A percentile compares a stretch with the other conserved stretches of the same genome.
phyloP scores from a whole-genome alignment of 2,888 invertebrate genomes.

The Mechanitis mazaeus region DNA sequence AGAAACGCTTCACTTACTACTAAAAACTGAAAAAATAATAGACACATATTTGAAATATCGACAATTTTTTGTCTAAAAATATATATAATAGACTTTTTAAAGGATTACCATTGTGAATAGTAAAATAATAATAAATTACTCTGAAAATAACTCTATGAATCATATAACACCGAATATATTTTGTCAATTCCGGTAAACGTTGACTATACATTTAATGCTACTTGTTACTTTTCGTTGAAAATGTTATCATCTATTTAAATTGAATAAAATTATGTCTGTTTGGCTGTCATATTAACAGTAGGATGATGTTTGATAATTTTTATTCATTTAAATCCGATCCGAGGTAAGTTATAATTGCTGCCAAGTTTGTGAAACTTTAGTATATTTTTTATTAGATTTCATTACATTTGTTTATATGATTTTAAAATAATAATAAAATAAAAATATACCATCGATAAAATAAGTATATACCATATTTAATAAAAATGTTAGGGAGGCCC shows the following conservation, averaged over 20 bases:
- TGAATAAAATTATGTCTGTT: constrained; percentile 25
- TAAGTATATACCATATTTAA: background rate
- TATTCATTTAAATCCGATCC: constrained; percentile 12
- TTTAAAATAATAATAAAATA: background rate
- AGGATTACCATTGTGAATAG: too few species aligned
- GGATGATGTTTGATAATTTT: constrained; percentile 24
- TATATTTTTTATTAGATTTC: too few species aligned
- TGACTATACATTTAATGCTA: constrained; percentile 35
- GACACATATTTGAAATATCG: too few species aligned
- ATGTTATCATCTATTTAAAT: constrained; percentile 32
- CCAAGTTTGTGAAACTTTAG: too few species aligned
- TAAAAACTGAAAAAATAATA: too few species aligned
- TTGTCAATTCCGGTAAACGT: constrained; percentile 41
- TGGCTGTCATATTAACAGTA: constrained; percentile 26
- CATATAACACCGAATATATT: background rate
- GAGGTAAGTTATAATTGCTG: too few species aligned
- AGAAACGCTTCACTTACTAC: too few species aligned
- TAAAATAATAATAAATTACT: too few species aligned
- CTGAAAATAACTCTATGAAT: constrained; percentile 8
- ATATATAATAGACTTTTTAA: too few species aligned
- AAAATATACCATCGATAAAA: too few species aligned
- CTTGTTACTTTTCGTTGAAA: constrained; percentile 32
- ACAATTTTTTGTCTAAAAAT: too few species aligned
- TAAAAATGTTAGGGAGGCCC: constrained; percentile 7
- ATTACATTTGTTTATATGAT: too few species aligned